Evolutionary conservation across 2,888 invertebrate genomes (phyloP), one percentile per base, ranked within the genome.

Genomic region (Neoaliturus tenellus): DNA sequence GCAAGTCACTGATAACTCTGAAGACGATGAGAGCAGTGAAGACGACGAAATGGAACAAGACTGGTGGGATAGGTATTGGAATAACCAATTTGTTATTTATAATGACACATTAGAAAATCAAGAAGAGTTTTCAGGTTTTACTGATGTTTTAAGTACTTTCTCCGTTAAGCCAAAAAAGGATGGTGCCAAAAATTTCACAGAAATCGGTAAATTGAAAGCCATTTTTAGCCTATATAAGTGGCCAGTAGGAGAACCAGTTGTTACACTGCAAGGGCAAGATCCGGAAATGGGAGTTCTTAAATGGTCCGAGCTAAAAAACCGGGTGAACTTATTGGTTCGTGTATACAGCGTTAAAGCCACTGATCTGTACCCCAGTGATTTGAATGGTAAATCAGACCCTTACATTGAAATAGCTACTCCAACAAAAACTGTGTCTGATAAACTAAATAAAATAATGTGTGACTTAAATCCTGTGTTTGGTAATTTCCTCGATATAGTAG

Each of bases 381-480:
- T 62, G 17, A 92, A 91, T 85, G 95, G 95, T 8, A 93, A 94
- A 89, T 94, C 96, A 0, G 96, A 98, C 90, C 95, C 97, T 0
- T 98, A 96, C 88, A 91, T 97, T 0, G 91, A 93, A 17, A 89
- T 98, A 10, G 92, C 91, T 82, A 92, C 97, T 67, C 96, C 96
- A 0, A 92, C 93, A 73, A 93, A 93, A 84, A 91, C 91, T 0
- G 90, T 94, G 55, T 93, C 93, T 51, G 96, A 97, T 89, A 92
- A 93, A 80, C 94, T 95, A 20, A 93, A 94, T 87, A 95, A 94
- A 89, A 91, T 95, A 48, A 92, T 94, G 0, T 95, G 95, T 89
- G 94, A 95, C 87, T 90, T 95, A 23, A 96, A 96, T 91, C 98
- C 98, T 0, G 92, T 96, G 25, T 98, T 98, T 90, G 98, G 98